Conservation (phyloP, 2,113 vertebrate genomes). For the Falcunculus frontatus region DNA sequence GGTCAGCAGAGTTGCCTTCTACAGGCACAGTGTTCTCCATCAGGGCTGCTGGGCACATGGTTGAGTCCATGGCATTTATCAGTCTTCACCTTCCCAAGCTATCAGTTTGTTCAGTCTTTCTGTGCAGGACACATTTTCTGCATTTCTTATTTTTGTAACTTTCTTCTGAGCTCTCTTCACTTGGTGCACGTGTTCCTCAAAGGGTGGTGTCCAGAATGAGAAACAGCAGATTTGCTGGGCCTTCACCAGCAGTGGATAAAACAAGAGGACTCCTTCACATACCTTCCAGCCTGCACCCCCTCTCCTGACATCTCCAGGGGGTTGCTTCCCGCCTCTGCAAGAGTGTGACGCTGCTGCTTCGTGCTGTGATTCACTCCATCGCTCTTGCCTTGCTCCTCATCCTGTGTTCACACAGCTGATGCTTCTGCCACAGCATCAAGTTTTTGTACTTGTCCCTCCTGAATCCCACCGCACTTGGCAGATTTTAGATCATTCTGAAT, state of each 20-base stretch:
- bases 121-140: background rate
- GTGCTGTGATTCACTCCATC: background rate
- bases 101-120: background rate
- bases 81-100: background rate
- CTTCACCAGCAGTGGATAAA: background rate
- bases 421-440: background rate
- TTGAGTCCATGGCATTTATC: fast-evolving
- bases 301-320: fast-evolving
- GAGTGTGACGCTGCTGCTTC: fast-evolving
- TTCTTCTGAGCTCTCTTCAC: background rate
- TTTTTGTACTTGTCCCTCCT: background rate
- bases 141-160: background rate
- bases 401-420: background rate
- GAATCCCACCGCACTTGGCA: background rate
- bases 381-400: background rate
- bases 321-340: fast-evolving
- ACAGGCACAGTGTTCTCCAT: fast-evolving
- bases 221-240: background rate
- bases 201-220: background rate
- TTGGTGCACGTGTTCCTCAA: background rate
- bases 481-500: conserved; percentile 31
- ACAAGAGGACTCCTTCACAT: background rate
- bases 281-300: background rate
- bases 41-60: background rate
- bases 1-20: background rate